These are phyloP conservation scores for Meteorus cinctellus DNA, from an alignment of 2,888 invertebrate genomes.

Conservation along the genomic window DNA sequence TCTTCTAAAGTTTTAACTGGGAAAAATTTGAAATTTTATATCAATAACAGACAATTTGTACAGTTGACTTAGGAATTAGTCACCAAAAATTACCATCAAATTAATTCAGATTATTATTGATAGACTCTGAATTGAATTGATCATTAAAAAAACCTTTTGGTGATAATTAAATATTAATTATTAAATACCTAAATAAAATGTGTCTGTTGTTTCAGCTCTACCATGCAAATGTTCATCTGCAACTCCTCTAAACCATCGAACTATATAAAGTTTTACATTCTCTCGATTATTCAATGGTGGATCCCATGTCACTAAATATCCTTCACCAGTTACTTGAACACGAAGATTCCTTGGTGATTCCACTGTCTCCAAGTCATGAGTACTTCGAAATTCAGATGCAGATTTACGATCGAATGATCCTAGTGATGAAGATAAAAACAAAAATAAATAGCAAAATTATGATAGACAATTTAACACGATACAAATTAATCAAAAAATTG, in stretches of 20 bases:
- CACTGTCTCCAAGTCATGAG: conserved; percentile 72
- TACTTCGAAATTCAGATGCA: conserved; percentile 16
- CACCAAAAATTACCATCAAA: too few relatives aligned
- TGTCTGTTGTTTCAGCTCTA: conserved; percentile 81
- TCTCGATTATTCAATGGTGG: conserved; percentile 78
- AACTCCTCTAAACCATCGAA: conserved; percentile 82
- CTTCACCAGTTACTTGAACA: conserved; percentile 82
- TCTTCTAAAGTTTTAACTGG: conserved; percentile 82
- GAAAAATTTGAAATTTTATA: not conserved
- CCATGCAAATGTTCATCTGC: conserved; percentile 78
- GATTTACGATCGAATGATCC: conserved; percentile 24
- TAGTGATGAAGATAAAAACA: conserved; percentile 45
- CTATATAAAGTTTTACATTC: conserved; percentile 78
- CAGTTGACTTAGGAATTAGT: too few relatives aligned
- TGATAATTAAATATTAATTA: not conserved
- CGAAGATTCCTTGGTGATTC: conserved; percentile 82
- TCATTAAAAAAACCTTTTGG: not conserved
- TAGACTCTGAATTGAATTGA: too few relatives aligned
- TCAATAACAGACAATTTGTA: too few relatives aligned
- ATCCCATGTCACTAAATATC: conserved; percentile 85
- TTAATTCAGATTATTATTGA: too few relatives aligned
- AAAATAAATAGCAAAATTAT: not conserved
- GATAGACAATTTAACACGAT: too few relatives aligned
- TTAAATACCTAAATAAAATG: conserved; percentile 77
- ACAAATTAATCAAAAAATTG: too few relatives aligned